Conservation (phyloP, 2,888 invertebrate genomes). For the Diarsia mendica region DNA sequence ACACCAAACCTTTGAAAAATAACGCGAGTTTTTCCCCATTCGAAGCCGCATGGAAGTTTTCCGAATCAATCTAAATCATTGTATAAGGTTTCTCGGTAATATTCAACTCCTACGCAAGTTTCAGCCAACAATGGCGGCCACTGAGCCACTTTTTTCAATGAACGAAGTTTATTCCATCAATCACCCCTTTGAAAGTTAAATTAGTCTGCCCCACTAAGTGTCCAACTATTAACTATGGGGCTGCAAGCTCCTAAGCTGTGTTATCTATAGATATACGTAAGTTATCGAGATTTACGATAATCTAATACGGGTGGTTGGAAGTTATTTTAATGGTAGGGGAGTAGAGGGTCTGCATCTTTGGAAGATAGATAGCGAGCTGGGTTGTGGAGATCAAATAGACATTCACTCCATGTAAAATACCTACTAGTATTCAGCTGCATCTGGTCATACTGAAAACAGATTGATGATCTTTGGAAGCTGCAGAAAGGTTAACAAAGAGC, state of each 20-base stretch:
- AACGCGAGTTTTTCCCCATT: constrained; percentile 2
- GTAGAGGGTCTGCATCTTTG: not conserved
- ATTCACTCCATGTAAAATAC: not conserved
- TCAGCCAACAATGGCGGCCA: constrained; percentile 44
- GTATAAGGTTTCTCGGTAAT: constrained; percentile 48
- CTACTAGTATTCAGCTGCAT: not conserved
- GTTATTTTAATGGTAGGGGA: not conserved
- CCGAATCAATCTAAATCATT: constrained; percentile 50
- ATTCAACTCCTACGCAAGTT: constrained; percentile 56
- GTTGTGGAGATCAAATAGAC: not conserved
- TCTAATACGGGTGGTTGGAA: not conserved
- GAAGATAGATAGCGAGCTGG: not conserved
- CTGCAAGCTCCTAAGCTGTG: not conserved
- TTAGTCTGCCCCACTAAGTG: constrained; percentile 61
- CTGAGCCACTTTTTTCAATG: constrained; percentile 60
- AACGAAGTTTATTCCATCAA: constrained; percentile 63
- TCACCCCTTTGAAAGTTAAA: constrained; percentile 68
- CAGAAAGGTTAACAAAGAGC: not conserved
- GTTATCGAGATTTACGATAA: constrained; percentile 36
- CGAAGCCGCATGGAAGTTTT: constrained; percentile 25
- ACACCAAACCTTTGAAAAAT: no score
- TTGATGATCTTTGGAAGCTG: not conserved
- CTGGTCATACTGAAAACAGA: not conserved
- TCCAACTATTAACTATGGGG: constrained; percentile 63
- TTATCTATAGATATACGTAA: constrained; percentile 5